Conservation (phyloP, 2,888 invertebrate species). For the Athetis lepigone region DNA sequence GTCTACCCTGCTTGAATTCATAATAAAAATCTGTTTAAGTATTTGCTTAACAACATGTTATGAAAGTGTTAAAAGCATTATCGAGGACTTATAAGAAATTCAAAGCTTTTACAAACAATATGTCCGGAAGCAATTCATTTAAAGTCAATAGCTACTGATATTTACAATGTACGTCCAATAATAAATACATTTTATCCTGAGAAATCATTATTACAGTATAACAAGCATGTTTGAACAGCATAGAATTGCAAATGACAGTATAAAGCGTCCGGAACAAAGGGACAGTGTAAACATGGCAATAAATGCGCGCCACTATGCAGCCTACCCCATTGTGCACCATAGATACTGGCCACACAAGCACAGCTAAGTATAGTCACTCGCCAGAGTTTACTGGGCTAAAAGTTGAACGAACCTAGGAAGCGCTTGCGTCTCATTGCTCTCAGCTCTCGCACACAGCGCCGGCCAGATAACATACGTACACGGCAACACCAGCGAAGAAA, state of each 20-base stretch:
- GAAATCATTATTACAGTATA: conserved; percentile 53
- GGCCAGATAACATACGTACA: conserved; percentile 68
- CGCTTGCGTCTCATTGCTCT: conserved; percentile 85
- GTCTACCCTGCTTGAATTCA: neutral
- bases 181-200: conserved; percentile 45
- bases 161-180: conserved; percentile 33
- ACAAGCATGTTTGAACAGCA: conserved; percentile 54
- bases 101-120: conserved; percentile 21
- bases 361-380: conserved; percentile 75
- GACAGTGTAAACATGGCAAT: conserved; percentile 74
- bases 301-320: conserved; percentile 71
- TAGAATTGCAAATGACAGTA: conserved; percentile 67
- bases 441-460: conserved; percentile 81
- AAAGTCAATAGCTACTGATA: conserved; percentile 34
- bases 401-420: conserved; percentile 89
- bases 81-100: conserved; percentile 18
- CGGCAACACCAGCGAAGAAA: conserved; percentile 70
- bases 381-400: conserved; percentile 91
- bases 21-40: neutral
- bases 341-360: conserved; percentile 68
- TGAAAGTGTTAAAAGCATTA: conserved; percentile 10
- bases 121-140: conserved; percentile 38
- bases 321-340: conserved; percentile 70
- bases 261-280: conserved; percentile 74
- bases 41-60: neutral